Evolutionary conservation across 2,888 invertebrate species (phyloP), one percentile per base, ranked within the genome.

Genomic region (Clepsis dumicolana): DNA sequence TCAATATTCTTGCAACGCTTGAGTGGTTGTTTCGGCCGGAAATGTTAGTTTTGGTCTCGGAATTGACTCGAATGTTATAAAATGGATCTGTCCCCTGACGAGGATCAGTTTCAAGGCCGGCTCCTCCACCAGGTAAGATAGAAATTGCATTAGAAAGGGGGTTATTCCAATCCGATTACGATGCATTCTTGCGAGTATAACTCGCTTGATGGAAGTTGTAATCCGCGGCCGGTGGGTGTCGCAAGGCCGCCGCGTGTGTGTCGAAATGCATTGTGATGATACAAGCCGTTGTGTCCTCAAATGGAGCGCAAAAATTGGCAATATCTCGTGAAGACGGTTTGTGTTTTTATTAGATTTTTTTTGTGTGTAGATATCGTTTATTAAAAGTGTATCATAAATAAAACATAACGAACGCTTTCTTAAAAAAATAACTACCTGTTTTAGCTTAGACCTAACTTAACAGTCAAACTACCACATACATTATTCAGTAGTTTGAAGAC

Each of bases 101-200:
- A 97, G 77, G 96, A 96, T 80, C 95, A 97, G 84, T 97, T 97
- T 83, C 96, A 96, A 72, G 97, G 97, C 4, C 95, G 96, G 61
- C 89, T 97, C 59, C 87, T 97, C 66, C 97, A 97, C 77, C 97
- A 97, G 94, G 96, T 96, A 85, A 64, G 65, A 8, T 4, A 14
- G 64, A 27, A 64, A 74, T 73, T 66, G 7, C 60, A 27, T 2
- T 53, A 18, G 54, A 62, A 65, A 59, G 54, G 50, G 52, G 25
- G 18, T 16, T n/a, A 7, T 24, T 54, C n/a, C n/a, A 57, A 70
- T 73, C 70, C 56, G 50, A 64, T 52, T 71, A 32, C 65, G 70
- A 64, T 65, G 71, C 70, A 72, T 0, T 24, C n/a, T 57, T 27
- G 32, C 65, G 57, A 27, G 29, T 73, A 75, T 75, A 71, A 70